phyloP scores from a whole-genome alignment of 2,113 vertebrate species.

The Cryptoleucopteryx plumbea region DNA sequence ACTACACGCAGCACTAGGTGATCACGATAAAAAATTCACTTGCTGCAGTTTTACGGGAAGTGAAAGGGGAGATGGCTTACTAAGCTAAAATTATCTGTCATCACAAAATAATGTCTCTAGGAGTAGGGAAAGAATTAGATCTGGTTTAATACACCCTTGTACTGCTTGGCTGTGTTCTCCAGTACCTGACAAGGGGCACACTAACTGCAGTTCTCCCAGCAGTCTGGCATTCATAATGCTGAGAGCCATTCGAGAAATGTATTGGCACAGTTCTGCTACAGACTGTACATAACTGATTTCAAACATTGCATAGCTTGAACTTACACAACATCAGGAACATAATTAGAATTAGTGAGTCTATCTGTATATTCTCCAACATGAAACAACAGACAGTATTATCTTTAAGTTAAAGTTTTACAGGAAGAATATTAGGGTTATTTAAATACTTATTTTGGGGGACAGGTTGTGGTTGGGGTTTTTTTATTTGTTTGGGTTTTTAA shows the following conservation, averaged over 20 bases:
- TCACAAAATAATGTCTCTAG: background rate
- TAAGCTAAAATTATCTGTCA: background rate
- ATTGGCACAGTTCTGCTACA: background rate
- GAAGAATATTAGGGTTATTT: background rate
- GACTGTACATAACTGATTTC: background rate
- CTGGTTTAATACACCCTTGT: background rate
- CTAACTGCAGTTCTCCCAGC: background rate
- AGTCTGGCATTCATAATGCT: background rate
- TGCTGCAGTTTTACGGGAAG: background rate
- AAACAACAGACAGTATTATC: background rate
- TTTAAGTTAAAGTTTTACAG: background rate
- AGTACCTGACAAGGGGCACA: background rate
- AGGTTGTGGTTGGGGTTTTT: background rate
- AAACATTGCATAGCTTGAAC: background rate
- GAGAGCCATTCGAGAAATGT: background rate
- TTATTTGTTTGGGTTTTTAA: background rate
- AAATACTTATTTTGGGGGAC: background rate
- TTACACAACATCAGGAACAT: background rate
- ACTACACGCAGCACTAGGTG: background rate
- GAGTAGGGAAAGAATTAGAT: background rate
- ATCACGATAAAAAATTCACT: background rate
- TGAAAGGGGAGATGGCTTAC: background rate
- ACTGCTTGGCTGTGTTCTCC: background rate
- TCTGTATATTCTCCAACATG: background rate
- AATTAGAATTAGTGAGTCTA: background rate